Evolutionary conservation across 2,113 vertebrate species (phyloP).

Genomic region (Sebastes fasciatus): DNA sequence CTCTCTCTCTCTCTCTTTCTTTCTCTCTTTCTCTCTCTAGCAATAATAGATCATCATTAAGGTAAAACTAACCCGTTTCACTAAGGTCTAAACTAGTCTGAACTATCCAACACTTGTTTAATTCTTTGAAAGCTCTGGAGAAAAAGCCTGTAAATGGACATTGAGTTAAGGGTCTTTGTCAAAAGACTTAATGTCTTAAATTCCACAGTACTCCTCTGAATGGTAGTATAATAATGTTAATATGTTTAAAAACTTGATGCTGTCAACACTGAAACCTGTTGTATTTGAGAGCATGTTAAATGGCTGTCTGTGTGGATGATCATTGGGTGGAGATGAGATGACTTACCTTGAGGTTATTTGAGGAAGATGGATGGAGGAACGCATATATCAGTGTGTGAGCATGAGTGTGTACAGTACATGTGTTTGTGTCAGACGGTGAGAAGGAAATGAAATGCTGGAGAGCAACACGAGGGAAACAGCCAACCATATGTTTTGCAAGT

Average conservation of each 20-base stretch:
- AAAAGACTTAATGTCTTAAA: background rate
- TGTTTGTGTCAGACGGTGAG: background rate
- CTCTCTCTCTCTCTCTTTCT: too few relatives aligned
- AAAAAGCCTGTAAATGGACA: too few relatives aligned
- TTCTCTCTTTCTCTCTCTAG: too few relatives aligned
- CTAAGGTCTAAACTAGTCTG: too few relatives aligned
- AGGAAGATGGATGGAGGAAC: conserved; percentile 5
- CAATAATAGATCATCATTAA: too few relatives aligned
- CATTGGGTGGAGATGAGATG: conserved; percentile 6
- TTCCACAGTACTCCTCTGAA: background rate
- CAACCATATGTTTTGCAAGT: conserved; percentile 28
- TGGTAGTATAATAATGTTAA: background rate
- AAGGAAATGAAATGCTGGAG: background rate
- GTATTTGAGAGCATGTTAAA: background rate
- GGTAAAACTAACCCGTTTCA: too few relatives aligned
- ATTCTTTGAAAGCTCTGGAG: too few relatives aligned
- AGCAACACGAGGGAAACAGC: background rate
- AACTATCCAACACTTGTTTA: too few relatives aligned
- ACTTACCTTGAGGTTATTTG: conserved; percentile 22
- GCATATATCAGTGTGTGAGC: background rate
- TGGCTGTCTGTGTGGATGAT: background rate
- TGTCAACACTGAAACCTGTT: background rate
- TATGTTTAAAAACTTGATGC: background rate
- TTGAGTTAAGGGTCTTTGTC: background rate
- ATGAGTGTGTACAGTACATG: background rate